Conservation (phyloP, 64 coral and sea anemone species). For the Cladopsammia gracilis region DNA sequence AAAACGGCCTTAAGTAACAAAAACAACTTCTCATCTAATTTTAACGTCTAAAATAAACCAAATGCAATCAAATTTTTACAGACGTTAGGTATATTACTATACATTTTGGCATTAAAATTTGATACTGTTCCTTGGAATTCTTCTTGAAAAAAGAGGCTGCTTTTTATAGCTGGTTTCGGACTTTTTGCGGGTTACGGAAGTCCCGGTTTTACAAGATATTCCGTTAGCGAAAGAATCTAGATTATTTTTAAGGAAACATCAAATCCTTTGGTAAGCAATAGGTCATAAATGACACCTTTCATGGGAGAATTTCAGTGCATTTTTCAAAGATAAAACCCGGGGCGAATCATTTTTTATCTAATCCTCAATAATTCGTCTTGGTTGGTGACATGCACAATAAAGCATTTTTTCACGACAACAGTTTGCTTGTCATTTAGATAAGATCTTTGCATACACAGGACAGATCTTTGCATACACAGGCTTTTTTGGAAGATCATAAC, state of each 20-base stretch:
- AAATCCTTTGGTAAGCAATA: slow-evolving; percentile 40
- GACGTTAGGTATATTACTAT: slow-evolving; percentile 26
- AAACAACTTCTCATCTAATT: slow-evolving; percentile 39
- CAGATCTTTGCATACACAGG: no score
- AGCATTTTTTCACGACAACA: no score
- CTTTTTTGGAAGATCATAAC: no score
- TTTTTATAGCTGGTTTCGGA: slow-evolving; percentile 25
- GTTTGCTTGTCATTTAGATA: no score
- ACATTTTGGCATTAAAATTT: slow-evolving; percentile 44
- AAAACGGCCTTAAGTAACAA: slow-evolving; percentile 26
- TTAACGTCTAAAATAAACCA: slow-evolving; percentile 1
- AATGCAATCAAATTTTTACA: slow-evolving; percentile 9
- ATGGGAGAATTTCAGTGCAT: slow-evolving; percentile 38
- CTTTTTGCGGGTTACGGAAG: slow-evolving; percentile 20
- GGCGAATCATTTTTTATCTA: no score
- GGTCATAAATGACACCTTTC: slow-evolving; percentile 36
- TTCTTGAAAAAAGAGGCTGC: slow-evolving; percentile 1
- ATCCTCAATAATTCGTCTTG: no score
- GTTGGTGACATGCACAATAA: no score
- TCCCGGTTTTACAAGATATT: slow-evolving; percentile 54
- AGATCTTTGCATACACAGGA: no score
- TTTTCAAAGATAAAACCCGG: no score
- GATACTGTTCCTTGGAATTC: slow-evolving; percentile 23
- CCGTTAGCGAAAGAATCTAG: slow-evolving; percentile 35
- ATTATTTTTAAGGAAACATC: slow-evolving; percentile 40